Conservation (phyloP, 2,888 invertebrate genomes). For the Enoplolaimus lenunculus region DNA sequence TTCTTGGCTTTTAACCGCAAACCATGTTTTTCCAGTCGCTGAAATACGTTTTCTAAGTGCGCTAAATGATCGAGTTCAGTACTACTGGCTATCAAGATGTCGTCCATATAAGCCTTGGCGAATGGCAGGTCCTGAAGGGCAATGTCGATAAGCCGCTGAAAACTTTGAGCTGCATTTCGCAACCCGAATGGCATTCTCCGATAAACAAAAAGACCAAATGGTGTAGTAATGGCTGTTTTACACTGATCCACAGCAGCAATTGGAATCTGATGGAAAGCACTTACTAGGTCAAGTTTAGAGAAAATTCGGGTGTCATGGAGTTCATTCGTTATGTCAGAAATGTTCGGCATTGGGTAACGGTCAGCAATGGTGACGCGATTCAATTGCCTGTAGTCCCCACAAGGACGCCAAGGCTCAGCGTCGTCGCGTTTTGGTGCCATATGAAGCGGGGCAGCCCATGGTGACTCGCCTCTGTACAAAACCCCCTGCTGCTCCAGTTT, state of each 20-base stretch:
- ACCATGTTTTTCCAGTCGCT: background rate
- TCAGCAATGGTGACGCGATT: background rate
- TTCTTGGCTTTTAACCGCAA: background rate
- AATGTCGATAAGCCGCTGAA: conserved; percentile 29
- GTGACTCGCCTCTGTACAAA: conserved; percentile 2
- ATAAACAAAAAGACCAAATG: conserved; percentile 29
- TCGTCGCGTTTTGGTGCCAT: background rate
- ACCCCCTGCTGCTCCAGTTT: conserved; percentile 7
- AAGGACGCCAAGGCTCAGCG: background rate
- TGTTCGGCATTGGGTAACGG: conserved; percentile 8
- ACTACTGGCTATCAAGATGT: conserved; percentile 22
- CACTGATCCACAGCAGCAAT: conserved; percentile 23
- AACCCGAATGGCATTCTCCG: conserved; percentile 31
- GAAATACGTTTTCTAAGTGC: conserved; percentile 19
- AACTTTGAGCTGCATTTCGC: conserved; percentile 27
- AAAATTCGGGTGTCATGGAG: conserved; percentile 8
- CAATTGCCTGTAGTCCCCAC: background rate
- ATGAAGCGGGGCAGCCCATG: background rate
- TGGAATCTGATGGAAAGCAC: conserved; percentile 26
- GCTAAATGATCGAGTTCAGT: conserved; percentile 25
- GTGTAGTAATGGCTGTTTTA: conserved; percentile 28
- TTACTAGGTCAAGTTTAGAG: conserved; percentile 24
- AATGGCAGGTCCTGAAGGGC: conserved; percentile 23
- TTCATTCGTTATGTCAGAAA: background rate
- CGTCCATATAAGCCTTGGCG: conserved; percentile 28